Evolutionary conservation across 2,797 vertebrate species (phyloP), one percentile per base, ranked within the genome.

Genomic region (Taenioides sp.): DNA sequence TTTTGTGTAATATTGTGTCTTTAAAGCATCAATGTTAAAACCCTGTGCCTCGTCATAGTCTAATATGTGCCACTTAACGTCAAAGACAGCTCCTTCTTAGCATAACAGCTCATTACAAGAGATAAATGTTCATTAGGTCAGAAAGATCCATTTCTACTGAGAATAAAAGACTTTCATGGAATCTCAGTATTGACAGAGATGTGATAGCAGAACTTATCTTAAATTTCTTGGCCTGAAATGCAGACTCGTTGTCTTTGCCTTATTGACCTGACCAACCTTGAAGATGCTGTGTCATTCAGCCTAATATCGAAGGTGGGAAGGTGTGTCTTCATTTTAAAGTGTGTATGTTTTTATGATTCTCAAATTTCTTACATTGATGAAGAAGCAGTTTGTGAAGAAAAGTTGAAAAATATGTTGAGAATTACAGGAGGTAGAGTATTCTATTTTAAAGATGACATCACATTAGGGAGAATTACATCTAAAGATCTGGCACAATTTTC

Each of bases 241-340:
- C 69, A 16, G 37, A 27, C 57, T n/a, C 9, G 11, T n/a, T 47
- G 43, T 47, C 43, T 61, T 17, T 63, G 37, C 40, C 58, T 52
- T 57, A 40, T 34, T 62, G 59, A 5, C 20, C 16, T 25, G 55
- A 5, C 23, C 11, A 1, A 27, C 11, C 11, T n/a, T 54, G 17
- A 12, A 54, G n/a, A 47, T 47, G 43, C 43, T 16, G 43, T 4
- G 16, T 47, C 43, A 47, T 31, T 52, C 62, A 12, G 43, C 80
- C 74, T 20, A 7, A 61, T 58, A 12, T n/a, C n/a, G n/a, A n/a
- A n/a, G n/a, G n/a, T 81, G 79, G 87, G 87, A 80, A 69, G 82
- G 78, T 17, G 34, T 50, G 34, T 52, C 71, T 28, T 66, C 23
- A 1, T 7, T 11, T 9, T 37, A 37, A 37, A 37, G 34, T 37